Evolutionary conservation across 2,113 vertebrate species (phyloP), one percentile per base, ranked within the genome.

Genomic region (Heterotis niloticus): DNA sequence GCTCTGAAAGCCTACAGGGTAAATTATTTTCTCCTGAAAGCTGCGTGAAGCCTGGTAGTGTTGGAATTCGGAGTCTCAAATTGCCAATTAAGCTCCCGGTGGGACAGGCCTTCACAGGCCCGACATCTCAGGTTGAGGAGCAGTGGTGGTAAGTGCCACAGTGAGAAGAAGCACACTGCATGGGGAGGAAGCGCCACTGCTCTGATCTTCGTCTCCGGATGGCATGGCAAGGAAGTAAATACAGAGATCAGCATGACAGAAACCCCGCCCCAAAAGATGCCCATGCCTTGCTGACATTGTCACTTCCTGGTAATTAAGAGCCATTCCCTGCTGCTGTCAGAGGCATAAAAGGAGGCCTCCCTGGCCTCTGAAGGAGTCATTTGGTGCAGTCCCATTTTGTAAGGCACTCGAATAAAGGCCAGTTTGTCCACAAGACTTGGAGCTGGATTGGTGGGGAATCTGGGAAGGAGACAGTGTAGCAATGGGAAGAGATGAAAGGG

Each of bases 241-340:
- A 84, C 78, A 84, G 11, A 77, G 81, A 82, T 7, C 0, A 78
- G 82, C 34, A 7, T 44, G 34, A 44, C 34, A 44, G 34, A 44
- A 44, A 44, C 3, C 34, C 34, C 34, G 34, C 82, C 82, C 18
- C 5, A 74, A 0, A 73, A 26, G 84, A 79, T 82, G 83, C 82
- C 82, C 77, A 80, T 78, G 79, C 83, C 84, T 86, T 87, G 87
- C 66, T 85, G 86, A 89, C 88, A 89, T 82, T 83, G 89, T 89
- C 60, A 16, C 89, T 91, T 92, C 90, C 83, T 88, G 87, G 84
- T 89, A 91, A 93, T 92, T 86, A 91, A 89, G 90, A 90, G 88
- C 87, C 87, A 62, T 85, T 88, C 84, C 79, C 28, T 23, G 26
- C 65, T 59, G 5, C 66, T 78, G 51, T 26, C 65, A 59, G 65